These are phyloP conservation scores for Tubiluchus corallicola DNA, from an alignment of 2,888 invertebrate genomes.

Conservation along the genomic window DNA sequence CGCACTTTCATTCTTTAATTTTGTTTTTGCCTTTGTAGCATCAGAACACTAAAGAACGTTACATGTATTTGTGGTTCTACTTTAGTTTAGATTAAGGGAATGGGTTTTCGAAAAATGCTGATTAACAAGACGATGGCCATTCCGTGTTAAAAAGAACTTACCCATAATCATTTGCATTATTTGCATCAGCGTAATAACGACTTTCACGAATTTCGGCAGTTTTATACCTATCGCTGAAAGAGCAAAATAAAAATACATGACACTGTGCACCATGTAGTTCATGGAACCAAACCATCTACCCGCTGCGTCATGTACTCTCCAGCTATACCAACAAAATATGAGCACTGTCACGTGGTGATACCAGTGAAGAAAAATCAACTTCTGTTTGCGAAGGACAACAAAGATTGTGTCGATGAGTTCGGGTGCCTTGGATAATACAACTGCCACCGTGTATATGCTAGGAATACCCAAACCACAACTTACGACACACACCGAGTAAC, in stretches of 20 bases:
- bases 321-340: constrained; percentile 75
- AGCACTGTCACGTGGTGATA: constrained; percentile 90
- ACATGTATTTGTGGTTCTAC: too few relatives aligned
- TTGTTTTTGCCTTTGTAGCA: too few relatives aligned
- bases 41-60: too few relatives aligned
- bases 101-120: too few relatives aligned
- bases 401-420: constrained; percentile 63
- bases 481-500: constrained; percentile 77
- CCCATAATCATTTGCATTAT: constrained; percentile 12
- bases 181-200: constrained; percentile 11
- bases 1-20: too few relatives aligned
- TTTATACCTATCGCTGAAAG: constrained; percentile 62
- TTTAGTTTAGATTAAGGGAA: too few relatives aligned
- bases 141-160: too few relatives aligned
- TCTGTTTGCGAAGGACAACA: constrained; percentile 72
- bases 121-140: too few relatives aligned
- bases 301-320: constrained; percentile 33
- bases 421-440: constrained; percentile 20
- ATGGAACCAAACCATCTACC: constrained; percentile 76
- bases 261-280: constrained; percentile 76
- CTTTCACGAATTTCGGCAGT: constrained; percentile 30
- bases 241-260: constrained; percentile 83
- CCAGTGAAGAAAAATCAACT: constrained; percentile 85
- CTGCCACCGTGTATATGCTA: constrained; percentile 23
- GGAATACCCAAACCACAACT: constrained; percentile 15